Evolutionary conservation across 30 jellyfish, hydroid and myxozoan species (phyloP), one percentile per base, ranked within the genome.

Genomic region (Turritopsis rubra): DNA sequence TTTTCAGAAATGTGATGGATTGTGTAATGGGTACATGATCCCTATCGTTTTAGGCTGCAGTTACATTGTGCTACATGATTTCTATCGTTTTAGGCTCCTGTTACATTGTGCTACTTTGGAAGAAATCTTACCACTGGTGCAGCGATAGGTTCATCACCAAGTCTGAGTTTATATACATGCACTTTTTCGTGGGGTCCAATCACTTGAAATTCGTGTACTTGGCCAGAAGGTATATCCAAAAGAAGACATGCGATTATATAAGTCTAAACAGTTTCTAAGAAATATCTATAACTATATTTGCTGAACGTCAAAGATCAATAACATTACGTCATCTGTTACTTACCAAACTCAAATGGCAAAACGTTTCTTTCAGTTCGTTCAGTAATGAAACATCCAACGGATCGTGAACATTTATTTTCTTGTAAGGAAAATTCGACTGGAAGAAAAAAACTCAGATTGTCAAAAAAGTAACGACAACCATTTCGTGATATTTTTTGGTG

Each of bases 351-450:
- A 94, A 81, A 75, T 94, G 99, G 72, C 99, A 89, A 86, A 89
- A 94, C 30, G 99, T 94, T 81, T 94, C 99, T 86, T 94, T 94
- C 13, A 94, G 91, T 71, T 94, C 99, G 75, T 94, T 97, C 73
- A 94, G 79, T 79, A 94, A 72, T 66, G 89, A 86, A 0, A 84
- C 75, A 76, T 94, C 99, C 65, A 94, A 75, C 30, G 84, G 85
- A 89, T 94, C 97, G 29, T 83, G 80, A 18, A 81, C 85, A 79
- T 89, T 96, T 79, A 94, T 79, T 25, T 81, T 90, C 41, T 89
- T 89, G 93, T 94, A 94, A 8, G 99, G 99, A 79, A 94, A 94
- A 66, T 84, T 74, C 54, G 83, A 79, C 99, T 94, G n/a, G n/a
- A n/a, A n/a, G n/a, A 41, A 41, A 41, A 41, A 41, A 41, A 41